Evolutionary conservation across 1,140 invertebrate genomes (phyloP), one percentile per base, ranked within the genome.

Genomic region (Galleria mellonella): DNA sequence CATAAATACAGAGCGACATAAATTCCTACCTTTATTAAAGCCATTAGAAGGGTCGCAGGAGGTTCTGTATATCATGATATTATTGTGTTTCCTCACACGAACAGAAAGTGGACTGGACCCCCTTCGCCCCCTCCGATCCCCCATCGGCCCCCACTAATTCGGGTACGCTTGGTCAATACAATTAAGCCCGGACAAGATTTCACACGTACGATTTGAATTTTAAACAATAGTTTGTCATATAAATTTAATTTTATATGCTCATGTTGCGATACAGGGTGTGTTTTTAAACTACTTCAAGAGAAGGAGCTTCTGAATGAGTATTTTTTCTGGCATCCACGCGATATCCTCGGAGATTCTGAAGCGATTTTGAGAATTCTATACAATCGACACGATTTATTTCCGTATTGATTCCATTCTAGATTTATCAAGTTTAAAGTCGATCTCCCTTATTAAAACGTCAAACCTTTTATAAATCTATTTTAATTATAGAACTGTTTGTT

Each of bases 151-250:
- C 51, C 48, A 50, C 53, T 59, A 55, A 58, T 51, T 61, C 51
- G 45, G 55, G 65, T 47, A 57, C 52, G 40, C 45, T 62, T 65
- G 75, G 77, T 78, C 71, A 79, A 75, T 76, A 78, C 69, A 78
- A 82, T 82, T 84, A 78, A 64, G 70, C 62, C 56, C 39, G 53
- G 58, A 62, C 67, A 82, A 79, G 75, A 82, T 84, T 83, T 78
- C 64, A 65, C 73, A 72, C 73, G 76, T 75, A 75, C 74, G 68
- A 79, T 84, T 73, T 79, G 72, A 82, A 84, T 82, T 78, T 79
- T 81, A 78, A 81, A 75, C 75, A 77, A 81, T 82, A 82, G 79
- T 84, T 84, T 81, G 81, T 82, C 77, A 79, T 74, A 77, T 76
- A 75, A 78, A 84, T 78, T 81, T 74, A 78, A 76, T 84, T 81